Percentiles rank a stretch among this genome's conserved stretches.
phyloP scores from a whole-genome alignment of 2,113 vertebrate genomes.

The Neodontobutis hainanensis region DNA sequence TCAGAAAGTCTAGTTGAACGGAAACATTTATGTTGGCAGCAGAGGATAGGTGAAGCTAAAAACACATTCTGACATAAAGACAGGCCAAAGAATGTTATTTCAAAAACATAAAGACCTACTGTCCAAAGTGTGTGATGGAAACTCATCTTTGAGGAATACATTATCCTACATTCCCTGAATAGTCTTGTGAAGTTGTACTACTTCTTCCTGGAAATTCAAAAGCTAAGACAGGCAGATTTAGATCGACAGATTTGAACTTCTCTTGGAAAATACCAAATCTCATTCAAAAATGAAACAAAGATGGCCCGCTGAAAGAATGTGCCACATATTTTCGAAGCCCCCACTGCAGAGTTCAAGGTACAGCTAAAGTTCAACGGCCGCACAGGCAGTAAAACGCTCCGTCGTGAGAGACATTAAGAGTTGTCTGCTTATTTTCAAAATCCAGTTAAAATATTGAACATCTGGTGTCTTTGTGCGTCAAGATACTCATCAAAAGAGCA shows the following conservation, averaged over 20 bases:
- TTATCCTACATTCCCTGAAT: not conserved
- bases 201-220: not conserved
- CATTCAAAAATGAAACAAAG: not conserved
- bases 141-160: not conserved
- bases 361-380: conserved; percentile 23
- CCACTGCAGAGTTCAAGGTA: not conserved
- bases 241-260: not conserved
- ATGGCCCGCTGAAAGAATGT: not conserved
- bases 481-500: conserved; percentile 43
- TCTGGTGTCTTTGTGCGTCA: conserved; percentile 43
- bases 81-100: no score
- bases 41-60: not conserved
- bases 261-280: not conserved
- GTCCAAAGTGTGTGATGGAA: not conserved
- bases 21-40: not conserved
- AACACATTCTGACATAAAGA: not conserved
- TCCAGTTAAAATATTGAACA: conserved; percentile 59
- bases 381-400: conserved; percentile 11
- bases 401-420: conserved; percentile 7
- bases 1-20: not conserved
- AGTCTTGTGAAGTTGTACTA: not conserved
- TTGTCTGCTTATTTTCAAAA: conserved; percentile 25
- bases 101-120: no score
- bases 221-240: not conserved
- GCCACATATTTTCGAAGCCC: not conserved